Base-by-base conservation (phyloP, 2,113 vertebrate genomes). In the Petroica traversi region DNA sequence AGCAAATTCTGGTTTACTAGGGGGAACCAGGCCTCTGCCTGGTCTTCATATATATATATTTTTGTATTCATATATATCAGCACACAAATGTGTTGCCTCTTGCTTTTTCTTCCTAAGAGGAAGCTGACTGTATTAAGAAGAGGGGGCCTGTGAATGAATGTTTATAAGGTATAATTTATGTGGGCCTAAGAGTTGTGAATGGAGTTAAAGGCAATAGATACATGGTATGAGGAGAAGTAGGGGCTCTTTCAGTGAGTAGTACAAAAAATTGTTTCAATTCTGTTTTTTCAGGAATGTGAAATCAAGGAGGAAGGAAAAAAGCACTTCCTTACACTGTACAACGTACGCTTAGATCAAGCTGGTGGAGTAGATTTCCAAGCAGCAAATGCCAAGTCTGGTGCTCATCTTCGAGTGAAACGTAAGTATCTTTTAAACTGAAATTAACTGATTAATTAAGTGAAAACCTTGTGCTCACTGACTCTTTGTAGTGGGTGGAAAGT, bases 361-460 rank as follows among this genome's bases (percentile, higher is more conserved):
- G 99, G 99, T 45, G 97, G 95, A 25, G 98, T 99, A 33, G 99
- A 99, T 91, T 99, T 99, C 97, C 98, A 99, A 71, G 99, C 99
- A 85, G 99, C 99, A 38, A 99, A 99, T 67, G 99, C 98, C 85
- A 99, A 99, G 97, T 99, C 99, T 1, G 97, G 97, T 36, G 99
- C 99, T 94, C 99, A 99, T 71, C 99, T 99, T 83, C 97, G 99
- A 97, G 99, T 99, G 89, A 99, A 99, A 98, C 99, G 99, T 99
- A 97, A 97, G 97, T 81, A 6, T 66, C 46, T 86, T 88, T 79
- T 74, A 71, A 91, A 84, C 38, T 68, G 34, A 59, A 91, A 59
- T 83, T 48, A 85, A 82, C 51, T 29, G n/a, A 54, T 82, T 54
- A 79, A 78, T 64, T 31, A 58, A 66, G 46, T 46, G 68, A 67